Conservation (phyloP, 2,797 vertebrate species). For the Arnoldichthys spilopterus region DNA sequence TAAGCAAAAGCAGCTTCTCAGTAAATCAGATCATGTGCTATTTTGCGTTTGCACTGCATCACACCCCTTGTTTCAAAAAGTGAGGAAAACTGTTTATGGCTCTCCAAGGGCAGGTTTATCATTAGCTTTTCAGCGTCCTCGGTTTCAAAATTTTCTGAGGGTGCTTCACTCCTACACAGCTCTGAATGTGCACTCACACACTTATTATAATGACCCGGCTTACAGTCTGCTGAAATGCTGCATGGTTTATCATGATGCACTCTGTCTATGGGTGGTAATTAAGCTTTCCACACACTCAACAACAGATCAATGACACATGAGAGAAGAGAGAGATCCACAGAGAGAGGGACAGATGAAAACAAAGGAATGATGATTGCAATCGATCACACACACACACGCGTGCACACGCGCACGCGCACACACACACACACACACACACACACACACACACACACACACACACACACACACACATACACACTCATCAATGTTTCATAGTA, state of each 20-base stretch:
- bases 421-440: too few relatives aligned
- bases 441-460: too few relatives aligned
- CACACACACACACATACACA: not conserved
- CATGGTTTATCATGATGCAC: not conserved
- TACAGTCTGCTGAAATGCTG: not conserved
- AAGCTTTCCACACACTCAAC: slow-evolving; percentile 1
- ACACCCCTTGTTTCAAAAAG: not conserved
- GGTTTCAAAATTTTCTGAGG: not conserved
- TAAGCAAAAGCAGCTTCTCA: too few relatives aligned
- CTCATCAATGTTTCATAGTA: not conserved
- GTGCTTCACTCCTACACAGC: not conserved
- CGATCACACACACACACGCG: slow-evolving; percentile 7
- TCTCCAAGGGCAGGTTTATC: not conserved
- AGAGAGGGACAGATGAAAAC: not conserved
- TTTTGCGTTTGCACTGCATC: too few relatives aligned
- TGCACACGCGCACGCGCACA: too few relatives aligned
- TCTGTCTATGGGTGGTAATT: not conserved
- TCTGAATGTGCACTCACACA: not conserved
- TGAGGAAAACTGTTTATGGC: not conserved
- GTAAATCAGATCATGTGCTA: too few relatives aligned
- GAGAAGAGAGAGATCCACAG: not conserved
- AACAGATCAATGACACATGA: slow-evolving; percentile 19
- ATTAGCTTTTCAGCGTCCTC: not conserved
- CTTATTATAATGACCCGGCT: not conserved
- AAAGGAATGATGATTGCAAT: not conserved